Evolutionary conservation across 2,113 vertebrate species (phyloP), one percentile per base, ranked within the genome.

Genomic region (Laticauda laticaudata): DNA sequence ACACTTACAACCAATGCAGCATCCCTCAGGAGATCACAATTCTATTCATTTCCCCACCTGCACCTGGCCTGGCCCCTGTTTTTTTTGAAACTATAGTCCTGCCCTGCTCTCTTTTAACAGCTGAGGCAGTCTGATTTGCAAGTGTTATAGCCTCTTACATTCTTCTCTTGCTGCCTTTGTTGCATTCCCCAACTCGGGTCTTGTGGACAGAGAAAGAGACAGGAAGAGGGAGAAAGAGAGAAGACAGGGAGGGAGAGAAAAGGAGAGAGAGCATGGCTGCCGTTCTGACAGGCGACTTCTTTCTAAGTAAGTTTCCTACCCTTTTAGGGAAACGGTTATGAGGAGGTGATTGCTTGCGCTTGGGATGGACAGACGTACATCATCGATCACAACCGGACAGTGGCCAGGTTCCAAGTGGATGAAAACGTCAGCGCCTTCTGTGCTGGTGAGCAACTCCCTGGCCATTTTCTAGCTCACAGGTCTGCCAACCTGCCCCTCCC

Each of bases 311-410:
- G 0, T 45, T 56, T 54, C 53, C 56, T 89, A n/a, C 87, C 94
- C 89, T 93, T 97, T 53, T 96, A 99, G 99, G 99, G 99, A 34
- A 99, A 99, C 1, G 99, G 99, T 53, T 97, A 98, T 0, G 99
- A 99, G 94, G 99, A 99, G 96, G 99, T 99, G 93, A 98, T 99
- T 4, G 99, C 99, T 0, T 99, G 99, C 87, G 99, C 99, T 0
- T 99, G 99, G 99, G 99, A 99, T 0, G 99, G 99, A 24, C 99
- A 99, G 96, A 99, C 99, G 0, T 99, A 99, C 93, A 99, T 99
- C 95, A 99, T 99, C 0, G 99, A 99, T 96, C 99, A 99, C 94
- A 98, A 98, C 23, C 98, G 99, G 48, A 98, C 98, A 0, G 99
- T 99, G 0, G 99, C 99, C 92, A 98, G 99, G 4, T 99, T 99